A percentile compares a stretch with the other conserved stretches of the same genome.
These are phyloP conservation scores for Lysandra bellargus DNA, from an alignment of 2,888 invertebrate genomes.

Conservation along the genomic window DNA sequence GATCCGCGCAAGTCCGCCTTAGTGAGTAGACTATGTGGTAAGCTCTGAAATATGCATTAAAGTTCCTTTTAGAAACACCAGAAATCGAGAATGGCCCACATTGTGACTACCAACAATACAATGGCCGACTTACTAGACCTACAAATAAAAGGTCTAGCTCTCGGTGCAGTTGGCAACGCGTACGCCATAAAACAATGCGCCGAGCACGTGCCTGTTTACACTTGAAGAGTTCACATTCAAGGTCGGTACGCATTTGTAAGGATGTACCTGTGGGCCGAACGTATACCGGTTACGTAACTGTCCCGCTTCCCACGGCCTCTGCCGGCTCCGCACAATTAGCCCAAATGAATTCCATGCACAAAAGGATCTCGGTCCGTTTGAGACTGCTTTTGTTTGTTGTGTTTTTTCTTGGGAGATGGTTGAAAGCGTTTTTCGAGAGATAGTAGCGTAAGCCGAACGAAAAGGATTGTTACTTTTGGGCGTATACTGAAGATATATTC, in stretches of 20 bases:
- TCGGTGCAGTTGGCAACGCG: conserved; percentile 55
- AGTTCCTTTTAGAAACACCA: neutral
- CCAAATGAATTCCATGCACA: conserved; percentile 37
- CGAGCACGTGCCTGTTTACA: conserved; percentile 77
- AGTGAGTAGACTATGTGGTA: neutral
- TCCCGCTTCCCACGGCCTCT: conserved; percentile 75
- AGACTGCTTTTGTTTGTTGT: conserved; percentile 28
- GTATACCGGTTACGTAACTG: conserved; percentile 78
- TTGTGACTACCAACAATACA: conserved; percentile 28
- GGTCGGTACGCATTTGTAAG: conserved; percentile 79
- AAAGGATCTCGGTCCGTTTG: conserved; percentile 35
- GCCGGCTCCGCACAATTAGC: conserved; percentile 60
- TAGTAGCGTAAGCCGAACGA: neutral
- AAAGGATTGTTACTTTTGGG: neutral
- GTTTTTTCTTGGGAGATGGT: conserved; percentile 20
- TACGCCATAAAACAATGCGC: conserved; percentile 78
- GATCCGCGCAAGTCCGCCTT: too few species aligned
- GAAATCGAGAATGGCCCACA: neutral
- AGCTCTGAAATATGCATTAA: neutral
- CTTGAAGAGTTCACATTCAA: conserved; percentile 78
- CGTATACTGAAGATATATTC: neutral
- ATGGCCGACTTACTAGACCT: conserved; percentile 34
- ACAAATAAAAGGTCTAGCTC: conserved; percentile 29
- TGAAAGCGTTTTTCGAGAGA: neutral
- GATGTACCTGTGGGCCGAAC: conserved; percentile 76